Evolutionary conservation across 2,113 vertebrate genomes (phyloP), one percentile per base, ranked within the genome.

Genomic region (Forbesichthys agassizii): DNA sequence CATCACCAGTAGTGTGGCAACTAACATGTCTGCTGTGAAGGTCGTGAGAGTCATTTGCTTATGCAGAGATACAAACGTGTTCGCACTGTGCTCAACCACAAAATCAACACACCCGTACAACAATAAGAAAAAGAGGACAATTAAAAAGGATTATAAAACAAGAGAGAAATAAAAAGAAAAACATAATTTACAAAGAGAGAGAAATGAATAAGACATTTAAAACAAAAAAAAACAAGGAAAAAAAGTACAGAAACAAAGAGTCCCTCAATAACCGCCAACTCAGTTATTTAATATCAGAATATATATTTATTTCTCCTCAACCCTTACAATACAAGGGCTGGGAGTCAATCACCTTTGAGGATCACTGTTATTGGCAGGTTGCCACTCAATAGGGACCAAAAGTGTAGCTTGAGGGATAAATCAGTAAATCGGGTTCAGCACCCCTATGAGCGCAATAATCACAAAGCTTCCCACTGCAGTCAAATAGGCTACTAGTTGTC

Each of bases 291-390:
- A 63, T 65, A 61, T 63, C 33, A 66, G 51, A 70, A 33, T 36
- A 47, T 67, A n/a, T 63, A 5, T 53, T 65, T 13, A 67, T 51
- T 69, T 51, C 67, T 73, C 64, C 57, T 62, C 70, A 73, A 69
- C 5, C 14, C 9, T 46, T 69, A 76, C 4, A 61, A 33, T 42
- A 27, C 10, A n/a, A 42, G 13, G 36, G 36, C 16, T 11, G 27
- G 16, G 1, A 49, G 46, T 68, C 10, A 74, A 66, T 69, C 47
- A 9, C 20, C 11, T 3, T 56, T 33, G 27, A 75, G 54, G 65
- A n/a, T 63, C 75, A 67, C 68, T 63, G 62, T 73, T 67, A 79
- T 75, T 82, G 68, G 67, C 64, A 68, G 52, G 56, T 47, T 73
- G 69, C 48, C 60, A 56, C 53, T 73, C n/a, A 57, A 63, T 51